These are phyloP conservation scores for Psammodynastes pulverulentus DNA, from an alignment of 2,113 vertebrate species.

Conservation along the genomic window DNA sequence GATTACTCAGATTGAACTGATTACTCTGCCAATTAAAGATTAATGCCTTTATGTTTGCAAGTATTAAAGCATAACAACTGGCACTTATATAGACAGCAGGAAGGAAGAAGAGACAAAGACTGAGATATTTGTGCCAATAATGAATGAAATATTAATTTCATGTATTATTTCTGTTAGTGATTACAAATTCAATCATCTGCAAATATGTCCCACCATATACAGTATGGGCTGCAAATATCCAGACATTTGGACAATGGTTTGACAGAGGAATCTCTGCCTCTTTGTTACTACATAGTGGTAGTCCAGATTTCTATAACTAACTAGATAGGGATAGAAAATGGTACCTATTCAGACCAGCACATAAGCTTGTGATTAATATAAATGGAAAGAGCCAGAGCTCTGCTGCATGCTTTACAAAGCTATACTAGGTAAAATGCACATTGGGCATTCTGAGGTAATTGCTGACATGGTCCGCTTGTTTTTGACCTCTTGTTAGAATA, in stretches of 20 bases:
- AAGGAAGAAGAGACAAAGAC: neutral
- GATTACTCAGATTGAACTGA: neutral
- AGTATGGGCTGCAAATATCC: neutral
- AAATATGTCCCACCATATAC: neutral
- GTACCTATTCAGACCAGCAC: neutral
- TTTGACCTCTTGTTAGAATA: neutral
- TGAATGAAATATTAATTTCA: neutral
- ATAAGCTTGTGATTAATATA: neutral
- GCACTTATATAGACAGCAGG: neutral
- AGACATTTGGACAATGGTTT: neutral
- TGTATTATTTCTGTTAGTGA: neutral
- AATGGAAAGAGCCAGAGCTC: neutral
- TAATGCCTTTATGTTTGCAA: neutral
- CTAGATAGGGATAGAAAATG: neutral
- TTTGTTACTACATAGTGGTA: neutral
- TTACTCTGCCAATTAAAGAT: neutral
- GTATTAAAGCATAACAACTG: neutral
- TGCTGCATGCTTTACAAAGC: neutral
- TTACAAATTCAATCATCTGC: neutral
- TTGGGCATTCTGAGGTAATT: neutral
- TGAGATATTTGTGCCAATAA: neutral
- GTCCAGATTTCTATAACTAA: neutral
- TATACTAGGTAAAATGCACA: neutral
- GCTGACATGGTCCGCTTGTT: neutral
- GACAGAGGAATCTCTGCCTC: neutral